Percentiles rank a stretch among this genome's conserved stretches.
phyloP scores from a whole-genome alignment of 2,888 invertebrate genomes.

The Tenthredo livida region DNA sequence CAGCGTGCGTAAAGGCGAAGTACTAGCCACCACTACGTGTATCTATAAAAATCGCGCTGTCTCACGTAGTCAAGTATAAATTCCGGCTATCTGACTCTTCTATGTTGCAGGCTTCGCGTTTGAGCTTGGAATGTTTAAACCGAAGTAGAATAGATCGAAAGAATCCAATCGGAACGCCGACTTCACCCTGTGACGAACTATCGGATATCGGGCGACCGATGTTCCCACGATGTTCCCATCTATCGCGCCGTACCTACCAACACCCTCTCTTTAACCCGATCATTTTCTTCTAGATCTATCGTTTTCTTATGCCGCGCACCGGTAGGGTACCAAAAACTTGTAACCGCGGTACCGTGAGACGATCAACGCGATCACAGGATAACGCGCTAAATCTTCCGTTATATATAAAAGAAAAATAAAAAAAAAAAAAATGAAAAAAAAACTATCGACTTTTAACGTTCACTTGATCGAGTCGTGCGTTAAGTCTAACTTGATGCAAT shows the following conservation, averaged over 20 bases:
- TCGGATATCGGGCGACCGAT: conserved; percentile 33
- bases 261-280: conserved; percentile 26
- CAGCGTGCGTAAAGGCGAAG: conserved; percentile 35
- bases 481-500: background rate
- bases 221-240: conserved; percentile 44
- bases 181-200: conserved; percentile 52
- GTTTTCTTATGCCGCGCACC: background rate
- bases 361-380: background rate
- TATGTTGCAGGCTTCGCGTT: background rate
- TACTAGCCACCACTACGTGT: background rate
- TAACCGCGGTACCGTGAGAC: conserved; percentile 35
- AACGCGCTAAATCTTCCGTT: conserved; percentile 44
- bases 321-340: conserved; percentile 33
- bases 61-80: conserved; percentile 35
- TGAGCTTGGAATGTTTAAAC: background rate
- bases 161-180: conserved; percentile 47
- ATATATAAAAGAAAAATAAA: background rate
- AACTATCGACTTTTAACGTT: background rate
- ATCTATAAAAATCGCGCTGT: conserved; percentile 35
- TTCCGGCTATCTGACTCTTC: background rate
- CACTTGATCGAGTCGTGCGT: conserved; percentile 21
- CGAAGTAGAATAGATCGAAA: conserved; percentile 22
- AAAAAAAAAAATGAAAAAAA: background rate
- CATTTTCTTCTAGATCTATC: conserved; percentile 39
- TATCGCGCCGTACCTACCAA: background rate